A percentile compares a stretch with the other conserved stretches of the same genome.
Evolutionary conservation across 2,797 vertebrate species (phyloP).

Genomic region (Sandelia bainsii): DNA sequence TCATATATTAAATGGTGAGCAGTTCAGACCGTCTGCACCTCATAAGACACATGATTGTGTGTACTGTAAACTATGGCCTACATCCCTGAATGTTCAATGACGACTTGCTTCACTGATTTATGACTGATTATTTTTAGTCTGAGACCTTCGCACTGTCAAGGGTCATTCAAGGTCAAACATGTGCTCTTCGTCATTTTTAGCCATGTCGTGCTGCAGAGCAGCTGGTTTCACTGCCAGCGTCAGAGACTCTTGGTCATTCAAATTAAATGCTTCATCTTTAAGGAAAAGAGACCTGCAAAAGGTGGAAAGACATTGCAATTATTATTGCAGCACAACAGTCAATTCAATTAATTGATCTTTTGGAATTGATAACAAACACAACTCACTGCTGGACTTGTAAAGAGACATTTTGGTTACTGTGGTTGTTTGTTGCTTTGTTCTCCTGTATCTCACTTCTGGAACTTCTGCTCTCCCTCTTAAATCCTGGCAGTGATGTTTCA

Average conservation of each 20-base stretch:
- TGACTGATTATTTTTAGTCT: not conserved
- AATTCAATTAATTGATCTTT: not conserved
- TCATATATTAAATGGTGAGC: not conserved
- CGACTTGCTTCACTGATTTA: not conserved
- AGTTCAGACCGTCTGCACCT: not conserved
- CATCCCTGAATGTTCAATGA: conserved; percentile 2
- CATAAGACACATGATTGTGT: not conserved
- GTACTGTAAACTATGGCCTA: not conserved
- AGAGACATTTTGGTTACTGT: conserved; percentile 83
- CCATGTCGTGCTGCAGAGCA: conserved; percentile 83
- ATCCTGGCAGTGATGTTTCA: conserved; percentile 87
- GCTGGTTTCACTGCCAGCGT: conserved; percentile 85
- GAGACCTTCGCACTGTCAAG: not conserved
- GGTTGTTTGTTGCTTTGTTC: conserved; percentile 83
- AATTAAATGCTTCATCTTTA: conserved; percentile 87
- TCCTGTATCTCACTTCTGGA: conserved; percentile 82
- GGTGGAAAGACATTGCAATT: not conserved
- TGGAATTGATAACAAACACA: not conserved
- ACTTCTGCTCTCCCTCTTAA: conserved; percentile 83
- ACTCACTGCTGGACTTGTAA: conserved; percentile 89
- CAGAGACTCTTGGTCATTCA: conserved; percentile 86
- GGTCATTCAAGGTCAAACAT: conserved; percentile 67
- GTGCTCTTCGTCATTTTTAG: conserved; percentile 42
- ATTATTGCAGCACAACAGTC: not conserved
- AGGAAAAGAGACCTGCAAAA: conserved; percentile 85